These are phyloP conservation scores for Oenanthe melanoleuca DNA, from an alignment of 2,113 vertebrate genomes.

Conservation along the genomic window DNA sequence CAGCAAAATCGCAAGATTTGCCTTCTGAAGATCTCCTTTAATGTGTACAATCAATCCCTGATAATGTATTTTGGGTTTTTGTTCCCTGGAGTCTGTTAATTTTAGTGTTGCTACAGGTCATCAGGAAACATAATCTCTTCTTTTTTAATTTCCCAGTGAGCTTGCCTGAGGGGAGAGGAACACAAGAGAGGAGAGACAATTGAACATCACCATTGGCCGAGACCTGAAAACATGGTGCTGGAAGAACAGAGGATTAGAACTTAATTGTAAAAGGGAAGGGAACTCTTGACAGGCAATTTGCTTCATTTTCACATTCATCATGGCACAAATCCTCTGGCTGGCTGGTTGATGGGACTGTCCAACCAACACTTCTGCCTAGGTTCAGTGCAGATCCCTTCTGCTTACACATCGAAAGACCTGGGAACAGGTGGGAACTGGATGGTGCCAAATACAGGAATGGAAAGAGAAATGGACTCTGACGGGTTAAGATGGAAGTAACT, in stretches of 20 bases:
- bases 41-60: conserved; percentile 48
- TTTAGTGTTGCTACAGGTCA: conserved; percentile 63
- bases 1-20: conserved; percentile 74
- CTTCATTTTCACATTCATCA: conserved; percentile 63
- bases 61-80: conserved; percentile 42
- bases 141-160: conserved; percentile 77
- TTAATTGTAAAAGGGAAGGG: conserved; percentile 44
- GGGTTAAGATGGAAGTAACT: conserved; percentile 83
- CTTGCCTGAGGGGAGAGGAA: conserved; percentile 62
- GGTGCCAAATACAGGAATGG: conserved; percentile 50
- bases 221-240: conserved; percentile 67
- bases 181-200: conserved; percentile 56
- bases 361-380: neutral
- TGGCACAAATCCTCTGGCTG: conserved; percentile 80
- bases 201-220: conserved; percentile 16
- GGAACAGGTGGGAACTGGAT: conserved; percentile 55
- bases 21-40: conserved; percentile 65
- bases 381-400: conserved; percentile 16
- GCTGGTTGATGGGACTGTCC: conserved; percentile 73
- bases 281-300: neutral
- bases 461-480: conserved; percentile 77
- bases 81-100: conserved; percentile 50
- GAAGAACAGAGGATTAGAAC: conserved; percentile 58
- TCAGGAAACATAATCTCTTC: conserved; percentile 72
- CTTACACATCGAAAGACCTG: neutral